Conservation (phyloP, 2,113 vertebrate species). For the Pygoscelis adeliae region DNA sequence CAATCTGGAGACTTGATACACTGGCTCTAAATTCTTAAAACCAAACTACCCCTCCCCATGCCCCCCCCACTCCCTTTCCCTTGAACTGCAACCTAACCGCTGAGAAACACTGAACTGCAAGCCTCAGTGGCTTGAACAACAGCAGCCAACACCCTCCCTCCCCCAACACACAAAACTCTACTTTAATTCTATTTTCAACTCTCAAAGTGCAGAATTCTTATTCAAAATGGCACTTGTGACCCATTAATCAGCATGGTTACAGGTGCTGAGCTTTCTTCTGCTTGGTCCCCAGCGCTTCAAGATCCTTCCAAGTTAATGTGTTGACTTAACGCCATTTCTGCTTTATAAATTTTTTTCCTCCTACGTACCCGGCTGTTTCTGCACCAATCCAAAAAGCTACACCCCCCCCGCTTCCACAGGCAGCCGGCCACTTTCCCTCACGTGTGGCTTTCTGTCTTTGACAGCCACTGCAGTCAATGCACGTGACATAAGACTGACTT, state of each 20-base stretch:
- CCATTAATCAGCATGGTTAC: background rate
- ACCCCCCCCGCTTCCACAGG: background rate
- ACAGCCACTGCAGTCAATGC: background rate
- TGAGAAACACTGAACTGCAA: background rate
- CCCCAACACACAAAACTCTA: background rate
- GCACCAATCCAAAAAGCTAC: background rate
- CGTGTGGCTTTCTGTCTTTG: background rate
- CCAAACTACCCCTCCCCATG: background rate
- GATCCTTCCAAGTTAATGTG: background rate
- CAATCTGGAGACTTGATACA: rapidly evolving
- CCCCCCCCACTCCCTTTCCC: background rate
- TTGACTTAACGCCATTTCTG: background rate
- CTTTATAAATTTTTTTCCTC: background rate
- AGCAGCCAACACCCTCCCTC: background rate
- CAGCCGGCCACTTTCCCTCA: background rate
- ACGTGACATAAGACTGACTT: background rate
- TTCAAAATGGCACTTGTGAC: background rate
- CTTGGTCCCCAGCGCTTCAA: background rate
- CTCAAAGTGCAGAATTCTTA: background rate
- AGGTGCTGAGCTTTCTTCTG: background rate
- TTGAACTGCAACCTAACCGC: background rate
- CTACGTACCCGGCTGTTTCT: rapidly evolving
- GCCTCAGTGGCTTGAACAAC: background rate
- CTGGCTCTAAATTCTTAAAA: background rate
- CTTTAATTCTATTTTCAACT: background rate